A percentile compares a stretch with the other conserved stretches of the same genome.
These are phyloP conservation scores for Leptinotarsa lineolata DNA, from an alignment of 1,140 invertebrate species.

Conservation along the genomic window DNA sequence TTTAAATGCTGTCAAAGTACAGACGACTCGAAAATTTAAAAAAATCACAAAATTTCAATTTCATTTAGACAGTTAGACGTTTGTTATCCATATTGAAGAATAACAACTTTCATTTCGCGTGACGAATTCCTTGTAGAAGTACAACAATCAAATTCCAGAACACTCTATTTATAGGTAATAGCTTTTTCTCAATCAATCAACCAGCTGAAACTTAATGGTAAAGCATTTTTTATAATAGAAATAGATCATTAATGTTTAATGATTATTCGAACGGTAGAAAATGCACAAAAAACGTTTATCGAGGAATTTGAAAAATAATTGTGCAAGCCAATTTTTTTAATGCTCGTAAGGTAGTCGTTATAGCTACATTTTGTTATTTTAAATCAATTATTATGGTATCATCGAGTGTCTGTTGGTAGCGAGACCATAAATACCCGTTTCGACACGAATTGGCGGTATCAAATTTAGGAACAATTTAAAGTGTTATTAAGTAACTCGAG, in stretches of 20 bases:
- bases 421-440: slow-evolving; percentile 1
- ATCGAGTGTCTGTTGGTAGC: slow-evolving; percentile 1
- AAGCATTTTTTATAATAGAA: neutral
- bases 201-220: no score
- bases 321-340: neutral
- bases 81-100: no score
- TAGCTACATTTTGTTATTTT: neutral
- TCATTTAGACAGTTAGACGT: no score
- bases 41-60: no score
- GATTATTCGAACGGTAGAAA: neutral
- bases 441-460: slow-evolving; percentile 1
- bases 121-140: no score
- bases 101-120: no score
- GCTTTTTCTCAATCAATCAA: no score
- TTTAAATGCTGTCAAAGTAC: no score
- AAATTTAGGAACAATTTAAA: slow-evolving; percentile 10
- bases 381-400: slow-evolving; percentile 9
- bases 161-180: no score
- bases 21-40: no score
- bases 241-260: neutral
- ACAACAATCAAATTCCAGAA: no score
- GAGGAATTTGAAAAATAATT: neutral
- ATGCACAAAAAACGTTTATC: neutral
- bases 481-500: slow-evolving; percentile 21
- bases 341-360: neutral